Conservation (phyloP, 2,113 vertebrate species). For the Anoura caudifer region DNA sequence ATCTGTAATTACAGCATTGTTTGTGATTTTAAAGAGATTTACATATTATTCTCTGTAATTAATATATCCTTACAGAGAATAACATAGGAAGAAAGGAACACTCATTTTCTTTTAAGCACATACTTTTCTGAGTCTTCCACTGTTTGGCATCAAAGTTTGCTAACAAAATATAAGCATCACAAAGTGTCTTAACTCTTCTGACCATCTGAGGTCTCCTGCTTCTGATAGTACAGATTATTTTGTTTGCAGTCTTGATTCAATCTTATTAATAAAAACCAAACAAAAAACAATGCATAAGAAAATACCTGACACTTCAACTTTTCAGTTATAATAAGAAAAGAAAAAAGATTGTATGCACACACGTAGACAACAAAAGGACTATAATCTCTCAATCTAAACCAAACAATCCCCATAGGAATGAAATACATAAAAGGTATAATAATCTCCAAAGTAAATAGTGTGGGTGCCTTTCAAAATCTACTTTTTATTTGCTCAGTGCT, state of each 20-base stretch:
- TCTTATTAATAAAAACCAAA: slow-evolving; percentile 82
- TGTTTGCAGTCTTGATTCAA: slow-evolving; percentile 88
- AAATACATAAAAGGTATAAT: background rate
- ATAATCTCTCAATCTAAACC: background rate
- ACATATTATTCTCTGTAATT: too few relatives aligned
- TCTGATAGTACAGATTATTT: slow-evolving; percentile 85
- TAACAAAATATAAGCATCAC: slow-evolving; percentile 94
- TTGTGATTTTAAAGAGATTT: too few relatives aligned
- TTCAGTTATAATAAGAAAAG: background rate
- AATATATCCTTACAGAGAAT: background rate
- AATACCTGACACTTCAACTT: background rate
- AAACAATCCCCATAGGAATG: background rate
- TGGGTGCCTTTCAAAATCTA: background rate
- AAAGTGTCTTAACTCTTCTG: slow-evolving; percentile 86
- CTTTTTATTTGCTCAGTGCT: background rate
- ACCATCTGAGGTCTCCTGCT: slow-evolving; percentile 86
- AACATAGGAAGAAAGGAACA: background rate
- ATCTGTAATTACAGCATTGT: background rate
- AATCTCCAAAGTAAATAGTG: background rate
- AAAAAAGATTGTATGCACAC: background rate
- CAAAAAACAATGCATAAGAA: background rate
- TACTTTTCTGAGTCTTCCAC: slow-evolving; percentile 92
- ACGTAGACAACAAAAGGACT: background rate
- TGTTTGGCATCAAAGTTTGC: slow-evolving; percentile 92
- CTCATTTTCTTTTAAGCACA: slow-evolving; percentile 66